These are phyloP conservation scores for Proctacanthus coquilletti DNA, from an alignment of 1,140 invertebrate genomes.

Conservation along the genomic window DNA sequence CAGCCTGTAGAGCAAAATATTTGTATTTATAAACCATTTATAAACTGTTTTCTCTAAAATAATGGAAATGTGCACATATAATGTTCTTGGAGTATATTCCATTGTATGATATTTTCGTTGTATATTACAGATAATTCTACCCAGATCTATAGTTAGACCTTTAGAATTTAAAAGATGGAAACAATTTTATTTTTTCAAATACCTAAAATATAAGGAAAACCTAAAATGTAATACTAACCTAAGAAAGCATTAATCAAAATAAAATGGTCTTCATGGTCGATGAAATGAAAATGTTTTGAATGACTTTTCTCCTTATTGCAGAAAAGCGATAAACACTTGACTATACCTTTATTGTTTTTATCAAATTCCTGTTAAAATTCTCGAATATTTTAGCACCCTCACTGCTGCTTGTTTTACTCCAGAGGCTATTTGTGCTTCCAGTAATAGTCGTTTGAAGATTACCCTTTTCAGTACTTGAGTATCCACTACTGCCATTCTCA, in stretches of 20 bases:
- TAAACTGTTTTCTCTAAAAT: too few species aligned
- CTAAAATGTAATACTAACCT: background rate
- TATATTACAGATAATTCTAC: too few species aligned
- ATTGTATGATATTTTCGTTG: too few species aligned
- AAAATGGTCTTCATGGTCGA: too few species aligned
- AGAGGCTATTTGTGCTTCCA: conserved; percentile 26
- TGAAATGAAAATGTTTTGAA: too few species aligned
- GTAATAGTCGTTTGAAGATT: conserved; percentile 20
- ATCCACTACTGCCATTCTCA: conserved; percentile 6
- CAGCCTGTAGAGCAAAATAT: conserved; percentile 13
- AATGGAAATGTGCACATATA: too few species aligned
- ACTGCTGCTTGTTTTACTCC: conserved; percentile 26
- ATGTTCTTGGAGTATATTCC: too few species aligned
- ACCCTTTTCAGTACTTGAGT: conserved; percentile 3
- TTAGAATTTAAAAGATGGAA: too few species aligned
- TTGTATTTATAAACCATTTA: background rate
- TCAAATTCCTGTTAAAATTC: conserved; percentile 28
- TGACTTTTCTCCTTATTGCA: too few species aligned
- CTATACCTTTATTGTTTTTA: conserved; percentile 30
- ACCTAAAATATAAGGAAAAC: background rate
- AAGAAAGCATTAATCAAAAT: background rate
- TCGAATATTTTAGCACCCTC: conserved; percentile 30
- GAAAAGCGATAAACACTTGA: too few species aligned
- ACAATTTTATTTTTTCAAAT: too few species aligned
- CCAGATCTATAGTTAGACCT: too few species aligned